Conservation (phyloP, 2,797 vertebrate species). For the Squalus acanthias region DNA sequence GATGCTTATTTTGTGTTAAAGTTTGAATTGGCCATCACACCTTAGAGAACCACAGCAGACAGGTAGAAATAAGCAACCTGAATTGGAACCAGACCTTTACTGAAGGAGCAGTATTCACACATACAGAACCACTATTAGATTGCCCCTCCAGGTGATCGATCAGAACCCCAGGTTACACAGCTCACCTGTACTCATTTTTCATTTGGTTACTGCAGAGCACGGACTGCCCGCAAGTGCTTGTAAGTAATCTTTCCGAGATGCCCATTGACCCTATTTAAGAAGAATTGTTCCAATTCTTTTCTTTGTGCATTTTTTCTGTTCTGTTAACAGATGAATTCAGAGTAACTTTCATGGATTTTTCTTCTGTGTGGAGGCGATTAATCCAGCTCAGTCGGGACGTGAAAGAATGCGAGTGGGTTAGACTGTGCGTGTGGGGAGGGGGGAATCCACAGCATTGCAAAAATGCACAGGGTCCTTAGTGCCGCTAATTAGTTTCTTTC, state of each 20-base stretch:
- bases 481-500: neutral
- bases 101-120: neutral
- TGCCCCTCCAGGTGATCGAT: neutral
- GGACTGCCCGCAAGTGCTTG: neutral
- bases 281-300: neutral
- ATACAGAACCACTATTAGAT: neutral
- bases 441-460: neutral
- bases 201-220: neutral
- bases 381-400: too few species aligned
- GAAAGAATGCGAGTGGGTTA: neutral
- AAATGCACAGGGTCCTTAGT: neutral
- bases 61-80: neutral
- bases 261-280: neutral
- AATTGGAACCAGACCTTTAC: too few species aligned
- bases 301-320: neutral
- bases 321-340: neutral
- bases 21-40: neutral
- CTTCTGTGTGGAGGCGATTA: neutral
- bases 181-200: neutral
- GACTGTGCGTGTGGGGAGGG: neutral
- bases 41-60: neutral
- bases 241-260: neutral
- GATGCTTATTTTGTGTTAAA: neutral
- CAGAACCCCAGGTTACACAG: neutral
- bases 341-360: constrained; percentile 1